These are phyloP conservation scores for Agrilus cyanescens DNA, from an alignment of 2,888 invertebrate genomes.

Conservation along the genomic window DNA sequence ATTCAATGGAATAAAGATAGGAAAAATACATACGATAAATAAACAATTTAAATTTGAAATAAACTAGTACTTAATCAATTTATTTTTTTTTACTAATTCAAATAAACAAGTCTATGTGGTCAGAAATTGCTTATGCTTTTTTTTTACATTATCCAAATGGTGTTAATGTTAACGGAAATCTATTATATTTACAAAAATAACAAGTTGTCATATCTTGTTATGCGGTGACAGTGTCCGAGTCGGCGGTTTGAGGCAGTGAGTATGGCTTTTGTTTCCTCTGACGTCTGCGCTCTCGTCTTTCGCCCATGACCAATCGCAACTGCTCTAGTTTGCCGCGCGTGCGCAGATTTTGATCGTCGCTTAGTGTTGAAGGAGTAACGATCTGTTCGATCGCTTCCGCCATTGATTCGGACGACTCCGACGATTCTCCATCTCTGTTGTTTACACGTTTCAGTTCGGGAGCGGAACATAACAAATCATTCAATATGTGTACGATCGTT, in stretches of 20 bases:
- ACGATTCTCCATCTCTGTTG: conserved; percentile 19
- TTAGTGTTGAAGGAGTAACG: conserved; percentile 19
- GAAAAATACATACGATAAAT: no score
- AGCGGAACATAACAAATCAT: conserved; percentile 84
- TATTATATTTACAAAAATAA: conserved; percentile 10
- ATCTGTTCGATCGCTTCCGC: conserved; percentile 20
- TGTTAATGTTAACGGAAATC: background rate
- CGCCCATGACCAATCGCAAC: conserved; percentile 79
- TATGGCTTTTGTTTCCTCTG: conserved; percentile 67
- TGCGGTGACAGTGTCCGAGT: conserved; percentile 36
- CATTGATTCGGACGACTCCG: conserved; percentile 31
- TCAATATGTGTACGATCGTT: conserved; percentile 90
- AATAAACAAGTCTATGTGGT: no score
- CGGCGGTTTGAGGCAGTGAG: conserved; percentile 35
- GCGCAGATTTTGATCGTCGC: conserved; percentile 35
- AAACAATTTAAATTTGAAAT: no score
- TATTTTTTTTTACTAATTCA: no score
- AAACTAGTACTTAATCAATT: no score
- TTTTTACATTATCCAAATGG: background rate
- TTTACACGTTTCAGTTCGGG: conserved; percentile 37
- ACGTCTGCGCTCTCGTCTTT: conserved; percentile 72
- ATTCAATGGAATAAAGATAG: no score
- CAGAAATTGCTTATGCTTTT: no score
- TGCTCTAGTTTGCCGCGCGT: conserved; percentile 71
- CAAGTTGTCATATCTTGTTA: conserved; percentile 8